Percentiles rank a stretch among this genome's conserved stretches.
Conservation (phyloP, 2,113 vertebrate genomes). For the Coturnix japonica region DNA sequence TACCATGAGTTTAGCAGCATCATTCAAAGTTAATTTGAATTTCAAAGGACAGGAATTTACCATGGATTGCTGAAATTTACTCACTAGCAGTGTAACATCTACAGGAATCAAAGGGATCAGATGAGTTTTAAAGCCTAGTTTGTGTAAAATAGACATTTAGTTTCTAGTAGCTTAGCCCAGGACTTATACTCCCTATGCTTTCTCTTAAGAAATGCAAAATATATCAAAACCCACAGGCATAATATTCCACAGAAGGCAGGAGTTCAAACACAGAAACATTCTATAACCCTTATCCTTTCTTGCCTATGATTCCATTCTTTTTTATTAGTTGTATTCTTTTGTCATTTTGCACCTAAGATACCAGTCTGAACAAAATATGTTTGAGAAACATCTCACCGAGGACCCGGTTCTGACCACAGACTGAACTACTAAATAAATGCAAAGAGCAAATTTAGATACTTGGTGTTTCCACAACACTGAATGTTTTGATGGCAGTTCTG, state of each 20-base stretch:
- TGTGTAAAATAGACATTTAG: background rate
- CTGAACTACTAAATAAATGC: background rate
- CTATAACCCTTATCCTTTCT: background rate
- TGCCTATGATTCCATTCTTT: background rate
- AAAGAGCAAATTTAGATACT: background rate
- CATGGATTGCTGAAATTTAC: background rate
- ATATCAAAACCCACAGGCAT: background rate
- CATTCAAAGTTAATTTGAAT: background rate
- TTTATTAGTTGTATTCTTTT: background rate
- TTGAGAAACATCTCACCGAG: background rate
- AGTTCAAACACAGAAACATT: background rate
- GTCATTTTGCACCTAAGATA: background rate
- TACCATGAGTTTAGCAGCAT: background rate
- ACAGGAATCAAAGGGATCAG: background rate
- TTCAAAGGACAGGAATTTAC: background rate
- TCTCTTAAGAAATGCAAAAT: background rate
- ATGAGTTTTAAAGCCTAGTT: background rate
- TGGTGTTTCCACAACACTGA: background rate
- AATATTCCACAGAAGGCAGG: background rate
- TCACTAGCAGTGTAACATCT: background rate
- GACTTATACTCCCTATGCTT: background rate
- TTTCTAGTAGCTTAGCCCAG: background rate
- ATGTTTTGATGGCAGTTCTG: background rate
- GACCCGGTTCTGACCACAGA: fast-evolving
- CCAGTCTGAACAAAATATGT: background rate